These are phyloP conservation scores for Diplodus sargus DNA, from an alignment of 2,797 vertebrate species.

Conservation along the genomic window DNA sequence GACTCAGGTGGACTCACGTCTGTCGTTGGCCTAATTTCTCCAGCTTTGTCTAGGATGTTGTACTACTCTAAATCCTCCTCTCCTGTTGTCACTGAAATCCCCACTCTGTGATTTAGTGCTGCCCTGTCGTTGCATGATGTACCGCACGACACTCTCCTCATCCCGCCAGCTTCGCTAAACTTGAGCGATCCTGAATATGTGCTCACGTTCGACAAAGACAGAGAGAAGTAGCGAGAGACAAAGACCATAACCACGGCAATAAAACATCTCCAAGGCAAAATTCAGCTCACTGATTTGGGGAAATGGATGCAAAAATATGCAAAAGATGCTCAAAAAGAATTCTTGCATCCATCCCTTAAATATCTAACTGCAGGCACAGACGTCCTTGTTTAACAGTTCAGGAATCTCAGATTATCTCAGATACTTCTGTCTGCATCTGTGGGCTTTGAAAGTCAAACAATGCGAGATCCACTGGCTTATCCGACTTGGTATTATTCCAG, in stretches of 20 bases:
- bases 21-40: conserved; percentile 6
- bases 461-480: conserved; percentile 25
- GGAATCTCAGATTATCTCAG: conserved; percentile 36
- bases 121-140: conserved; percentile 33
- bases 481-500: conserved; percentile 7
- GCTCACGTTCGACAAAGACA: conserved; percentile 45
- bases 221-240: conserved; percentile 15
- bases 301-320: conserved; percentile 54
- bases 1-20: conserved; percentile 12
- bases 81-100: conserved; percentile 8
- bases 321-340: conserved; percentile 11
- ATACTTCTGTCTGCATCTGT: conserved; percentile 30
- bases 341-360: conserved; percentile 39
- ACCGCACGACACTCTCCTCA: conserved; percentile 12
- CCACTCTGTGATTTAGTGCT: conserved; percentile 31
- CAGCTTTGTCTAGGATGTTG: conserved; percentile 17
- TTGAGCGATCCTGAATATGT: conserved; percentile 34
- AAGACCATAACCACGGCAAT: conserved; percentile 20
- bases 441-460: conserved; percentile 47
- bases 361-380: conserved; percentile 37
- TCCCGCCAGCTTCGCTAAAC: conserved; percentile 47
- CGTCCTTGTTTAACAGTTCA: conserved; percentile 42
- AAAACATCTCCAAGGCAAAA: conserved; percentile 33
- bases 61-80: conserved; percentile 5
- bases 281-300: conserved; percentile 29